phyloP scores from a whole-genome alignment of 2,888 invertebrate species.

The Epinotia nisella region DNA sequence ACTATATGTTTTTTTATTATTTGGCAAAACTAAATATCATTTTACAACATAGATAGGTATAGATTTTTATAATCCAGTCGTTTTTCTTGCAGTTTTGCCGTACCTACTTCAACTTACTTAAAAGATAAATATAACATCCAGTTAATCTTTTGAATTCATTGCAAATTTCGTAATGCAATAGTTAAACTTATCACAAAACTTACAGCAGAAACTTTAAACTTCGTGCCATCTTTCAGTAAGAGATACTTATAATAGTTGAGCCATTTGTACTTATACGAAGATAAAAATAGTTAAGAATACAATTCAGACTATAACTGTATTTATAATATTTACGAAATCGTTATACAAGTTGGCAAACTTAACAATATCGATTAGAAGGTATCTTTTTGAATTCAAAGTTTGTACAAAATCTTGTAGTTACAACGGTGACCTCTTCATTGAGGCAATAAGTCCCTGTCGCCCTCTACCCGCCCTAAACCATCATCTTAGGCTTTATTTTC shows the following conservation, averaged over 20 bases:
- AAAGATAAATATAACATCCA: not conserved
- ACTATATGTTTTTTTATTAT: too few species aligned
- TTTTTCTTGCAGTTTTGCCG: too few species aligned
- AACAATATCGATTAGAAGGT: not conserved
- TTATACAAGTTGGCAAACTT: not conserved
- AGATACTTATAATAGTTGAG: not conserved
- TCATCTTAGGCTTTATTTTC: too few species aligned
- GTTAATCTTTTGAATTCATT: not conserved
- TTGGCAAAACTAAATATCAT: too few species aligned
- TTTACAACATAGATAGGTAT: too few species aligned
- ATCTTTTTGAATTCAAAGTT: too few species aligned
- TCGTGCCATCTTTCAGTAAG: not conserved
- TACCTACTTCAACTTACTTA: too few species aligned
- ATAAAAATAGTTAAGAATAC: not conserved
- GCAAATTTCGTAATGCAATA: not conserved
- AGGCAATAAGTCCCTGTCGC: too few species aligned
- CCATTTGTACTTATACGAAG: not conserved
- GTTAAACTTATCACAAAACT: not conserved
- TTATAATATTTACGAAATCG: not conserved
- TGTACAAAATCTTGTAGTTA: too few species aligned
- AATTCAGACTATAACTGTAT: not conserved
- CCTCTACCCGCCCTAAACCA: too few species aligned
- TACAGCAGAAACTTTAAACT: not conserved
- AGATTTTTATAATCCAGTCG: too few species aligned
- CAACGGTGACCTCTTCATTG: too few species aligned